Base-by-base conservation (phyloP, 2,888 invertebrate genomes). In the Apodemia hepburni region DNA sequence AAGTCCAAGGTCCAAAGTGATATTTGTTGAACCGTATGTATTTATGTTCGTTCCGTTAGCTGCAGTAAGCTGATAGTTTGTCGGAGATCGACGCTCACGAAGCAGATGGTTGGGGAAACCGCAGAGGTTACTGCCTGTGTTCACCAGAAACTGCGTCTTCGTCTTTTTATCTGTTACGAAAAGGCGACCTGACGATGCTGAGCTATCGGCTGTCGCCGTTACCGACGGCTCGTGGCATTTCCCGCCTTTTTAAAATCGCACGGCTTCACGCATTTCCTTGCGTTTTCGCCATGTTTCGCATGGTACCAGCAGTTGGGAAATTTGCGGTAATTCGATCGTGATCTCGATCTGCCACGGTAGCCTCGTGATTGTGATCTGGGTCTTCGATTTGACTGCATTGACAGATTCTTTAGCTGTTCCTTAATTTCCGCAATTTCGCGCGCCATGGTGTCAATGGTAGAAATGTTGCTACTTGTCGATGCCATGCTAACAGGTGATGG, bases 31-130 rank as follows among this genome's bases (percentile, higher is more conserved):
- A 0, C 69, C 69, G 54, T 65, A 70, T 0, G 69, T 68, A 12
- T 62, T 35, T 12, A 70, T 68, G 2, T 42, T 18, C 0, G 66
- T 22, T 0, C 69, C 69, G n/a, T 68, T 70, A 4, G 69, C 69
- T 1, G 69, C 69, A 6, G 42, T 57, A 2, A 70, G 42, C 3
- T 58, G 15, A n/a, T 61, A 70, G n/a, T 62, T 45, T 12, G 66
- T 62, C 29, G 51, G 35, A 3, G 22, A 42, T 9, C 59, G 62
- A 9, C 60, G 65, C 8, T 62, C 58, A 29, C 51, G 45, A 9
- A 66, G 15, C 9, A 22, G 54, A 12, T 63, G 22, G 4, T 64
- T 61, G 0, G 70, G 70, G 22, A 35, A 70, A 0, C 68, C 68
- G 49, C 68, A 70, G 12, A 70, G 18, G 47, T 59, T 45, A 35